Conservation (phyloP, 1,140 invertebrate species). For the Ephestia elutella region DNA sequence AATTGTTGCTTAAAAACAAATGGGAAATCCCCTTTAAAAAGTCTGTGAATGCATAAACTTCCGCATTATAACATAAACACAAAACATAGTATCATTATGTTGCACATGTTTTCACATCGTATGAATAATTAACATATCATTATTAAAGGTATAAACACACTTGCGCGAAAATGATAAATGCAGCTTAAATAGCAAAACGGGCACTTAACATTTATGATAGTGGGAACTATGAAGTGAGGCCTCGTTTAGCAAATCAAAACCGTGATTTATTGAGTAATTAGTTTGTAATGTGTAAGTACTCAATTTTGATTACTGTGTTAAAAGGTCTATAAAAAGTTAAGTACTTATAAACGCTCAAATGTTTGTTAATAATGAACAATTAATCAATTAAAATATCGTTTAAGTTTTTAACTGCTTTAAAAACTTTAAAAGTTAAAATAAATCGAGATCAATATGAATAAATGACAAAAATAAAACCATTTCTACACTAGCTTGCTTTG, state of each 20-base stretch:
- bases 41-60: conserved; percentile 5
- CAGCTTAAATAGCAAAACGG: conserved; percentile 31
- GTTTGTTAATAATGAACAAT: not conserved
- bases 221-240: conserved; percentile 1
- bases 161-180: conserved; percentile 42
- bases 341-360: not conserved
- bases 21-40: not conserved
- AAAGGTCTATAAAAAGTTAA: not conserved
- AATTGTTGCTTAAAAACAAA: not conserved
- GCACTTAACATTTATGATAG: not conserved
- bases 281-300: not conserved
- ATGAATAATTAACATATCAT: conserved; percentile 46
- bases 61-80: conserved; percentile 5
- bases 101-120: conserved; percentile 17
- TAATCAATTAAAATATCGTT: not conserved
- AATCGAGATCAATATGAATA: not conserved
- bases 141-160: conserved; percentile 42
- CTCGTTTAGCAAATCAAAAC: not conserved
- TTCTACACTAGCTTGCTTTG: not conserved
- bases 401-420: not conserved
- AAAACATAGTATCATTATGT: conserved; percentile 4
- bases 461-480: not conserved
- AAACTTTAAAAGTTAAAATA: not conserved
- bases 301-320: not conserved
- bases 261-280: not conserved